phyloP scores from a whole-genome alignment of 2,888 invertebrate genomes.

The Drosophila mercatorum region DNA sequence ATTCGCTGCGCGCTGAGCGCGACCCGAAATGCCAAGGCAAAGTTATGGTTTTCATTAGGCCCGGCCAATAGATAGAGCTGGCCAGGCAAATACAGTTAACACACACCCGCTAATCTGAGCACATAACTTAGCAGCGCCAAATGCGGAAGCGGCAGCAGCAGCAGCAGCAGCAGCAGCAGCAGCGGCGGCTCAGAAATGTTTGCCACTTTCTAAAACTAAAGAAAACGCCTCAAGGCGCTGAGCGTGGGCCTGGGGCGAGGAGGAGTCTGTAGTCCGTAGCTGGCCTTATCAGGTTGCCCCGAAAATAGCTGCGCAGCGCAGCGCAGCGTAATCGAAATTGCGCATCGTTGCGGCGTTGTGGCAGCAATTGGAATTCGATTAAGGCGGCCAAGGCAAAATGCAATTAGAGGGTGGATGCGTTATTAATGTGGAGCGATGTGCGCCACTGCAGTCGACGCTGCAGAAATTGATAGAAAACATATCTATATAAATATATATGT shows the following conservation, averaged over 20 bases:
- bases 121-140: constrained; percentile 69
- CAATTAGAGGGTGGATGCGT: constrained; percentile 85
- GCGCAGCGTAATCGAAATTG: constrained; percentile 79
- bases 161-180: constrained; percentile 39
- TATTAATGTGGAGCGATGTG: constrained; percentile 82
- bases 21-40: constrained; percentile 61
- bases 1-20: constrained; percentile 24
- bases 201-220: constrained; percentile 55
- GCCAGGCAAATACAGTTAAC: constrained; percentile 55
- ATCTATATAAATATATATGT: constrained; percentile 18
- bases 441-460: constrained; percentile 22
- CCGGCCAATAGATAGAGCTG: constrained; percentile 39
- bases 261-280: background rate
- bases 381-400: constrained; percentile 71
- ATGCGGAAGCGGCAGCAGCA: constrained; percentile 65
- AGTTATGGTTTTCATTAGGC: constrained; percentile 78
- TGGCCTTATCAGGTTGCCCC: constrained; percentile 53
- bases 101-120: constrained; percentile 78
- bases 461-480: constrained; percentile 44
- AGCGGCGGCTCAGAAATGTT: constrained; percentile 56
- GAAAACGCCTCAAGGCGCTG: constrained; percentile 17
- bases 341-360: constrained; percentile 63
- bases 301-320: constrained; percentile 51
- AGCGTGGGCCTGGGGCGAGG: background rate
- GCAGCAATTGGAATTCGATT: constrained; percentile 70